Evolutionary conservation across 2,797 vertebrate genomes (phyloP), one percentile per base, ranked within the genome.

Genomic region (Bradypus variegatus): DNA sequence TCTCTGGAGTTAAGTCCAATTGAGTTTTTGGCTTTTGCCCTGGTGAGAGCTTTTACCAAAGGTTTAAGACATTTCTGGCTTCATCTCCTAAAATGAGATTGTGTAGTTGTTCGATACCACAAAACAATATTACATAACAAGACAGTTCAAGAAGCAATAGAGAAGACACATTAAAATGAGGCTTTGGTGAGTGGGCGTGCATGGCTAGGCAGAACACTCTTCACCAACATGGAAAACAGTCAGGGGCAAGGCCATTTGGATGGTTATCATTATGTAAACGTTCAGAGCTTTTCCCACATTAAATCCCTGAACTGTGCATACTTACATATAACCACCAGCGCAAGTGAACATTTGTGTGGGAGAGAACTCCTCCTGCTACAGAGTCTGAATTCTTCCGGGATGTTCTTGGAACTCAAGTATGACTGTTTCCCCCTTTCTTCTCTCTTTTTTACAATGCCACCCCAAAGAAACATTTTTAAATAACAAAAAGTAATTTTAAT

Each of bases 81-180:
- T 94, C 23, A 88, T 33, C 84, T 78, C 86, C 87, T 67, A 55
- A 86, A 93, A 92, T 79, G 83, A 79, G 82, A 86, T 38, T 33
- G 93, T 92, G 92, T 93, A 93, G 90, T 93, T 93, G 60, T 86
- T 88, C 62, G 36, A 55, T 25, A 58, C 70, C 45, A 83, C 80
- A 60, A 60, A 91, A 82, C 72, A 69, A 60, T n/a, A 41, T 96
- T 96, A 94, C 3, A 21, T 94, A 96, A 95, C 73, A 80, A 92
- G 91, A 78, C 92, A 92, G 62, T 84, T 92, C 78, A 92, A 86
- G 86, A 93, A 65, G 48, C 85, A 81, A 76, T 81, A 80, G 85
- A 83, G 83, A 90, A 94, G 92, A 92, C 83, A 89, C 58, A 64
- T 0, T 65, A 75, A 94, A 93, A 78, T 29, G 79, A 93, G 81